phyloP scores from a whole-genome alignment of 2,797 vertebrate genomes.

The Argya squamiceps region DNA sequence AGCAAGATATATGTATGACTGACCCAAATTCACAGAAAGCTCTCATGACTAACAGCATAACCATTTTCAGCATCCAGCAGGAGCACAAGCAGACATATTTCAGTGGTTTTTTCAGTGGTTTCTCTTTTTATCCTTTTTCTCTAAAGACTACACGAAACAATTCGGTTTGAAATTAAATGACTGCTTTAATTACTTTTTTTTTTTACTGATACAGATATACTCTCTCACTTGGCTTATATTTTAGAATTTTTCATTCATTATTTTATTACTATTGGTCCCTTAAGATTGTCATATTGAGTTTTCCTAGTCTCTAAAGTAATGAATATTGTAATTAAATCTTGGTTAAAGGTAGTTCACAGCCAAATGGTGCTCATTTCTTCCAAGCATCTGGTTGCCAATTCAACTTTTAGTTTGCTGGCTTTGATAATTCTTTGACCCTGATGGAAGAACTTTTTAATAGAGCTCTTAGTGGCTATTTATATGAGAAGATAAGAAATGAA shows the following conservation, averaged over 20 bases:
- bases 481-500: background rate
- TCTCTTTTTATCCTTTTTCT: background rate
- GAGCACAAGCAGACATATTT: background rate
- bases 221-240: constrained; percentile 22
- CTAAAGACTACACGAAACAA: background rate
- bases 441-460: constrained; percentile 23
- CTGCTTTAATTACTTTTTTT: constrained; percentile 8
- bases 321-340: constrained; percentile 60
- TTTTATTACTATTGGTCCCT: constrained; percentile 54
- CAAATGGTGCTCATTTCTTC: constrained; percentile 28
- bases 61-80: background rate
- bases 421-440: constrained; percentile 50
- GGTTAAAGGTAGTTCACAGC: constrained; percentile 42
- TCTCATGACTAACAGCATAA: background rate
- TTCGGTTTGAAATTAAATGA: background rate
- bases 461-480: background rate
- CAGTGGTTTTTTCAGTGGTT: background rate
- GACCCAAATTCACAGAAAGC: background rate
- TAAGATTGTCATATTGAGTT: constrained; percentile 30
- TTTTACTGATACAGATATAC: background rate
- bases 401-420: constrained; percentile 27
- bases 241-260: constrained; percentile 40
- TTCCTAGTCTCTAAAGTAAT: constrained; percentile 58
- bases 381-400: background rate
- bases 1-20: background rate